Evolutionary conservation across 1,140 invertebrate species (phyloP), one percentile per base, ranked within the genome.

Genomic region (Venturia canescens): DNA sequence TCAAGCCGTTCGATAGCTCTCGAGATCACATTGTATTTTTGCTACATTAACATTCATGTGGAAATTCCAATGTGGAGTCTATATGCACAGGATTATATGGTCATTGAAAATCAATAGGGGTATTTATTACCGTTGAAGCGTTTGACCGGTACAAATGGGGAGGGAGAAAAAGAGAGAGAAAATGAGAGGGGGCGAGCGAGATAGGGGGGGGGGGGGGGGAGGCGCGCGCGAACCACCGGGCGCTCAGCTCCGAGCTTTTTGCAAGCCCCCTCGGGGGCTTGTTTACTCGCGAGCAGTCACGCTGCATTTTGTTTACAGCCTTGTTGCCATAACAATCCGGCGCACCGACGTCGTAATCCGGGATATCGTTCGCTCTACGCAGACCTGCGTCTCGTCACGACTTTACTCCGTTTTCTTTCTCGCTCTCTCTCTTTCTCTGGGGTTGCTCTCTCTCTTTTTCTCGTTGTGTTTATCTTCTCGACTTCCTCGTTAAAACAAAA

Each of bases 281-380:
- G 85, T 87, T 87, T 87, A 85, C 80, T 81, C 78, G 74, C 67
- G 81, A 83, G 81, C 81, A 85, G 83, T 85, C 83, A 85, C 82
- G 82, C 60, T 84, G 82, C 86, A 87, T 86, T 86, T 87, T 86
- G 83, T 86, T 85, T 86, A 83, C 82, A 82, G 80, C 80, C 66
- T 83, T 87, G 84, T 87, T 87, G 83, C 80, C 84, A 87, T 85
- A 87, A 87, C 84, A 87, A 82, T 83, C 74, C 81, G 66, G 29
- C 53, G 78, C 60, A 74, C 69, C 79, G 15, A n/a, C 70, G 63
- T 81, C 78, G 80, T 80, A 82, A 74, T 7, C 26, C 44, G 53
- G 26, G 34, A 82, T 29, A 77, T 63, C 60, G 66, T 31, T 63
- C 23, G 60, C 78, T 80, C 67, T 69, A 72, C 38, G 38, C 60